Evolutionary conservation across 2,888 invertebrate genomes (phyloP), one percentile per base, ranked within the genome.

Genomic region (Neoascia interrupta): DNA sequence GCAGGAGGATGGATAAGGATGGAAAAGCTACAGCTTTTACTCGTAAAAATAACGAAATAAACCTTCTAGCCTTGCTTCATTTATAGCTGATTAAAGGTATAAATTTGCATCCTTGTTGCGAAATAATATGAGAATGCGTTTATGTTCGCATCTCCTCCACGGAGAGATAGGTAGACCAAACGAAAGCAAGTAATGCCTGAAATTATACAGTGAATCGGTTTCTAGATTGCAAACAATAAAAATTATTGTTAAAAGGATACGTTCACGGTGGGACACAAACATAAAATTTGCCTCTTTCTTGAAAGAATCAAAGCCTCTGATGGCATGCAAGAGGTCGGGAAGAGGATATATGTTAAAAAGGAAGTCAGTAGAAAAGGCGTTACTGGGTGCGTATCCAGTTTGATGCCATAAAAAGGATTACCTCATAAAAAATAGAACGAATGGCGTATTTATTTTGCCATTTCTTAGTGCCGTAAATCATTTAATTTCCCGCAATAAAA

Each of bases 401-500:
- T 8, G 28, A 2, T 54, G 64, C 45, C 6, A 36, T 60, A 60
- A 51, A 53, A 51, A 19, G 36, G 39, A 43, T 43, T 53, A 36
- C 31, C 13, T 53, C 56, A 16, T 58, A 58, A 58, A 54, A 56
- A 37, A 26, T 19, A 28, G 13, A 54, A 36, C 21, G 45, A 53
- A 51, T 34, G 23, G 37, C 37, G 45, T 64, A 54, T 64, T 64
- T 64, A 54, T 68, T 31, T 49, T 21, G 43, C 51, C 58, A 60
- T 60, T 51, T 53, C 36, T 19, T 19, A n/a, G 6, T 49, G 36
- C 36, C 15, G 31, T 53, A 60, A 70, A 53, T 53, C 51, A 61
- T 61, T 61, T 61, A 54, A 68, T 68, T 75, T 61, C 28, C 39
- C 21, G 15, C 74, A 61, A 13, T 61, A 69, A 69, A 75, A 75